Evolutionary conservation across 2,888 invertebrate species (phyloP).

Genomic region (Colletes collaris): DNA sequence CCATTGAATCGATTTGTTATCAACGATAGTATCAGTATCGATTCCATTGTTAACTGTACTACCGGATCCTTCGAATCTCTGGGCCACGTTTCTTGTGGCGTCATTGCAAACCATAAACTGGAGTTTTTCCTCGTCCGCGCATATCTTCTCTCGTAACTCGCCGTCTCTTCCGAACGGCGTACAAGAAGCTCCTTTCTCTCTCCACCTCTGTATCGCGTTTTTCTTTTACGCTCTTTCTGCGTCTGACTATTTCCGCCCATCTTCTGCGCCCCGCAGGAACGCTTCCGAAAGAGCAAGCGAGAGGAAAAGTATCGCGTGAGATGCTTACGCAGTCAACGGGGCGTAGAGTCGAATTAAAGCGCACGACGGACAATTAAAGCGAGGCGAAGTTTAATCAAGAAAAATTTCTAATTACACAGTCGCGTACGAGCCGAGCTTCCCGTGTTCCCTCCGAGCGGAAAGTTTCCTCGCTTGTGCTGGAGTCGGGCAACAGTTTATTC

Average conservation of each 20-base stretch:
- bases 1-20: no score
- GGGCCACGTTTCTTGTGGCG: no score
- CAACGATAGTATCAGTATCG: no score
- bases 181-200: conserved; percentile 29
- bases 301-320: conserved; percentile 54
- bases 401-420: conserved; percentile 32
- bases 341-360: conserved; percentile 64
- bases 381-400: conserved; percentile 46
- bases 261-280: conserved; percentile 12
- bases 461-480: no score
- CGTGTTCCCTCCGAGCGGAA: no score
- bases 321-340: conserved; percentile 59
- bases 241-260: conserved; percentile 9
- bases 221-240: conserved; percentile 17
- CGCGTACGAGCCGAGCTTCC: no score
- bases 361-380: conserved; percentile 68
- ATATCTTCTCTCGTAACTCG: conserved; percentile 35
- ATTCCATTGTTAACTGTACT: no score
- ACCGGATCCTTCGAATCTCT: no score
- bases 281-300: conserved; percentile 11
- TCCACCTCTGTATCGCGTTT: background rate
- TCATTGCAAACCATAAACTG: no score
- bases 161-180: conserved; percentile 43
- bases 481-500: no score
- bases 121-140: conserved; percentile 28